These are phyloP conservation scores for Pontoporia blainvillei DNA, from an alignment of 2,113 vertebrate genomes.

Conservation along the genomic window DNA sequence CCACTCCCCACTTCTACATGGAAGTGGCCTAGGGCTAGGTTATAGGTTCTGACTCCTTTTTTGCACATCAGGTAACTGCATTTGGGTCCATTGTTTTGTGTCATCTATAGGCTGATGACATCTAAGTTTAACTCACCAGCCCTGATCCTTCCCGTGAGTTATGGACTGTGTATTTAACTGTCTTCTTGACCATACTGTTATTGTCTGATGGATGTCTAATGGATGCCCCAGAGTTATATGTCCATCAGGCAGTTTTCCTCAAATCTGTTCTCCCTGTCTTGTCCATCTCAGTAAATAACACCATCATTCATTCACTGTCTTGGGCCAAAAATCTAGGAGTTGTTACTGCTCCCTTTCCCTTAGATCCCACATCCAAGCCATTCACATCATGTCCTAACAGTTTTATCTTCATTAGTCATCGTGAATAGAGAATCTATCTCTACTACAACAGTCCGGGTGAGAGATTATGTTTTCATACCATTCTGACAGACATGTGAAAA, in stretches of 20 bases:
- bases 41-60: neutral
- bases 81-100: neutral
- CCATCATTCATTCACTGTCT: neutral
- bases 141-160: neutral
- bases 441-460: neutral
- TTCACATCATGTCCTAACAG: neutral
- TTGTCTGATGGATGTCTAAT: neutral
- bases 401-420: neutral
- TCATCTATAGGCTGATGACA: neutral
- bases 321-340: neutral
- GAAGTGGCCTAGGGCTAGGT: neutral
- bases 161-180: neutral
- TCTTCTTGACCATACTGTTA: neutral
- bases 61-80: neutral
- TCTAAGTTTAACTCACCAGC: neutral
- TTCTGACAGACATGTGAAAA: neutral
- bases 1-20: neutral
- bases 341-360: neutral
- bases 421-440: neutral
- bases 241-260: neutral
- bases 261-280: neutral
- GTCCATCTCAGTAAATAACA: neutral
- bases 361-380: neutral
- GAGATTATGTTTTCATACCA: neutral
- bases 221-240: neutral